phyloP scores from a whole-genome alignment of 92 coral and sea anemone species.

The Umimayanthus chanpuru region DNA sequence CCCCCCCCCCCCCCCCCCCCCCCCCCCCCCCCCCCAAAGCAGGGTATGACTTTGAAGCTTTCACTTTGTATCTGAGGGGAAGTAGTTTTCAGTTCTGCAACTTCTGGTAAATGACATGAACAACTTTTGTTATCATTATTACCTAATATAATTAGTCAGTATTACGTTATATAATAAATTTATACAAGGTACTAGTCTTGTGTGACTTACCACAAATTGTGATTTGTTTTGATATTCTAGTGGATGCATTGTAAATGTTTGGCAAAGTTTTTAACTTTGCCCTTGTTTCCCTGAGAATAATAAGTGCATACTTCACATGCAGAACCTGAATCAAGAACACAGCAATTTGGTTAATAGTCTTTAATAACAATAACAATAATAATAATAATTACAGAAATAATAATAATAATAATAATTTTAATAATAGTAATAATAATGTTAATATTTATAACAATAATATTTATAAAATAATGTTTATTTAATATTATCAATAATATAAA shows the following conservation, averaged over 20 bases:
- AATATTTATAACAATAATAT: too few species aligned
- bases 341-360: neutral
- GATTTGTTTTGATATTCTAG: conserved; percentile 84
- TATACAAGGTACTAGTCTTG: neutral
- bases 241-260: conserved; percentile 79
- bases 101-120: too few species aligned
- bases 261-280: conserved; percentile 78
- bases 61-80: too few species aligned
- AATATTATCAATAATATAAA: too few species aligned
- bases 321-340: conserved; percentile 57
- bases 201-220: conserved; percentile 88
- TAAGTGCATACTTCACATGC: conserved; percentile 84
- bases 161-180: too few species aligned
- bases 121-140: too few species aligned
- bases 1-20: too few species aligned
- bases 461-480: too few species aligned
- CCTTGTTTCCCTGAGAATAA: conserved; percentile 82
- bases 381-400: neutral
- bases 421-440: neutral
- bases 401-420: neutral
- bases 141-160: too few species aligned
- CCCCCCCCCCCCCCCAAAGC: too few species aligned
- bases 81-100: too few species aligned
- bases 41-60: too few species aligned
- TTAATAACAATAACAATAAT: neutral